These are phyloP conservation scores for Jacana jacana DNA, from an alignment of 2,113 vertebrate genomes.

Conservation along the genomic window DNA sequence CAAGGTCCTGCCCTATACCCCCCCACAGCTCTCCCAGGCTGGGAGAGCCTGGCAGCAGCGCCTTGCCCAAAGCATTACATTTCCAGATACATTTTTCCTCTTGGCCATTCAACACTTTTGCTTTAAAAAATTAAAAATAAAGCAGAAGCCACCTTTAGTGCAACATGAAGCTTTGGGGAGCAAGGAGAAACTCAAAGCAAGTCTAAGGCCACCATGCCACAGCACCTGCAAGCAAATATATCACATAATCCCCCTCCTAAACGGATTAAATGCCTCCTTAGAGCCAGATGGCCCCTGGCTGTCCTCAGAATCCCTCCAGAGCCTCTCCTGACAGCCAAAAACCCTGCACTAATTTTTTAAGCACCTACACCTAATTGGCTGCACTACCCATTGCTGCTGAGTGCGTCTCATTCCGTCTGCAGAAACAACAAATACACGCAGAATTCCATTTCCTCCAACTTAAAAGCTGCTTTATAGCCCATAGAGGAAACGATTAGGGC, in stretches of 20 bases:
- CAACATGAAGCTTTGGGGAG: neutral
- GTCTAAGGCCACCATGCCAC: neutral
- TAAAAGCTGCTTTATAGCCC: conserved; percentile 12
- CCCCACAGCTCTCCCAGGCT: accelerated
- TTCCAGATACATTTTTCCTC: neutral
- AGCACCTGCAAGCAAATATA: neutral
- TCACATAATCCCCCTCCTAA: neutral
- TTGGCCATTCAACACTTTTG: neutral
- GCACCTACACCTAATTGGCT: neutral
- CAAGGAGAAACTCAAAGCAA: neutral
- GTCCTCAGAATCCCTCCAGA: neutral
- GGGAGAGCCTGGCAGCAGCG: no score
- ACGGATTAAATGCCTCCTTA: neutral
- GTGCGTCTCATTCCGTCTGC: neutral
- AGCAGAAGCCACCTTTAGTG: neutral
- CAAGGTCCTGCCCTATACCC: neutral
- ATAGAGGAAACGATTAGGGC: neutral
- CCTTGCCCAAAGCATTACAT: neutral
- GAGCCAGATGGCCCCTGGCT: neutral
- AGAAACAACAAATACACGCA: neutral
- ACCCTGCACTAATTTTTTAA: neutral
- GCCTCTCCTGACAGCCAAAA: neutral
- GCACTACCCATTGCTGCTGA: neutral
- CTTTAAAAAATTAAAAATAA: neutral
- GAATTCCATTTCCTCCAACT: neutral